A percentile compares a stretch with the other conserved stretches of the same genome.
These are phyloP conservation scores for Euura saliciscinereae DNA, from an alignment of 1,140 invertebrate genomes.

Conservation along the genomic window DNA sequence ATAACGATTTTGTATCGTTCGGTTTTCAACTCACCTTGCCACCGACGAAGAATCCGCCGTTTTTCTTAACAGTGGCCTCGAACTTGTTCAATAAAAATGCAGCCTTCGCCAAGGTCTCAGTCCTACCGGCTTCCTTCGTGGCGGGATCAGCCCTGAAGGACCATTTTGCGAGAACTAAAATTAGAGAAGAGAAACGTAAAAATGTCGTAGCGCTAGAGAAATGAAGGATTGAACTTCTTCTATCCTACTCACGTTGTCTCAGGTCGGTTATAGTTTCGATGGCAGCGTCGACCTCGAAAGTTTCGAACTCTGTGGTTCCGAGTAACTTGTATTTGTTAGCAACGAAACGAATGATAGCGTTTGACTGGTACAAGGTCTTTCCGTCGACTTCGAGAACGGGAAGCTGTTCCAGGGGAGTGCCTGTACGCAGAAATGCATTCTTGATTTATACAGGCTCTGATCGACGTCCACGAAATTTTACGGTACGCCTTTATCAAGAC, in stretches of 20 bases:
- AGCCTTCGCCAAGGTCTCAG: neutral
- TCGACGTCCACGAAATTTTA: no score
- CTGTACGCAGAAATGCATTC: conserved; percentile 18
- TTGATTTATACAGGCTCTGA: no score
- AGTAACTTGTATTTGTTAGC: conserved; percentile 43
- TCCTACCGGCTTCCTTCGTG: conserved; percentile 31
- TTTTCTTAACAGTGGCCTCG: conserved; percentile 44
- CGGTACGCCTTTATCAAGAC: neutral
- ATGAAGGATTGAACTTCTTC: neutral
- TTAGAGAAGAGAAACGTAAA: conserved; percentile 9
- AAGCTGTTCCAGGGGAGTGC: conserved; percentile 45
- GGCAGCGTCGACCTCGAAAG: conserved; percentile 38
- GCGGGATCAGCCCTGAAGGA: conserved; percentile 29
- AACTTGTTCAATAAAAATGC: conserved; percentile 44
- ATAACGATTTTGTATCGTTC: neutral
- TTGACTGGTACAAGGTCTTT: conserved; percentile 42
- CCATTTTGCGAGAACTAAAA: neutral
- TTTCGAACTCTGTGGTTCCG: conserved; percentile 39
- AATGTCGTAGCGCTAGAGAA: conserved; percentile 6
- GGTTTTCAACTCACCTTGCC: conserved; percentile 34
- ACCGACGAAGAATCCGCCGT: conserved; percentile 49
- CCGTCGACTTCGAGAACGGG: conserved; percentile 46
- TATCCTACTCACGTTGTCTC: conserved; percentile 33
- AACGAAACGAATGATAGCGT: conserved; percentile 44
- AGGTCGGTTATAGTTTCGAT: conserved; percentile 43